These are phyloP conservation scores for Automeris io DNA, from an alignment of 2,888 invertebrate genomes.

Conservation along the genomic window DNA sequence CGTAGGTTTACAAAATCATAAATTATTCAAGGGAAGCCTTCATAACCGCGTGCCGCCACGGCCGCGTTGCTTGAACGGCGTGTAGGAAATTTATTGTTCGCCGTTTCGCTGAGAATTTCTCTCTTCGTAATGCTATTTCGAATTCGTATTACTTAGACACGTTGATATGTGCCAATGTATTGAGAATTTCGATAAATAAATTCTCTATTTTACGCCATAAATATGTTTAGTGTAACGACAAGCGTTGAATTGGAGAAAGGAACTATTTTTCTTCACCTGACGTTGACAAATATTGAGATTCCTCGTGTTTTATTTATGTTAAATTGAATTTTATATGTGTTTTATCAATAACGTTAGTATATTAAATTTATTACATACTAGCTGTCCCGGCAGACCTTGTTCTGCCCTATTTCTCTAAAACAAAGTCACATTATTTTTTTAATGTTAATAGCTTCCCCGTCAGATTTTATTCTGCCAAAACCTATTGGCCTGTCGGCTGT, in stretches of 20 bases:
- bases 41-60: slow-evolving; percentile 6
- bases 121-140: not conserved
- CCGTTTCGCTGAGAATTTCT: not conserved
- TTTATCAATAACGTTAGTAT: no score
- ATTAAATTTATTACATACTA: no score
- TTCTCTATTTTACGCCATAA: slow-evolving; percentile 1
- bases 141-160: slow-evolving; percentile 2
- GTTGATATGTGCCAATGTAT: slow-evolving; percentile 2
- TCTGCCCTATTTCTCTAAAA: no score
- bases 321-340: no score
- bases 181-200: slow-evolving; percentile 1
- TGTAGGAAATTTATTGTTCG: slow-evolving; percentile 2
- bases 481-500: no score
- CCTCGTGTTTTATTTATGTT: not conserved
- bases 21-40: slow-evolving; percentile 22
- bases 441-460: no score
- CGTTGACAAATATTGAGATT: not conserved
- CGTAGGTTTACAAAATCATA: slow-evolving; percentile 19
- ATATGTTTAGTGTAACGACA: not conserved
- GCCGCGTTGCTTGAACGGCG: not conserved
- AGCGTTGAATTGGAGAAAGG: not conserved
- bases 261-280: not conserved
- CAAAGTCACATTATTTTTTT: no score
- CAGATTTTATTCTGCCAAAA: no score
- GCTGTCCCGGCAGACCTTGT: no score